Evolutionary conservation across 1,140 invertebrate genomes (phyloP).

Genomic region (Agrypnia vestita): DNA sequence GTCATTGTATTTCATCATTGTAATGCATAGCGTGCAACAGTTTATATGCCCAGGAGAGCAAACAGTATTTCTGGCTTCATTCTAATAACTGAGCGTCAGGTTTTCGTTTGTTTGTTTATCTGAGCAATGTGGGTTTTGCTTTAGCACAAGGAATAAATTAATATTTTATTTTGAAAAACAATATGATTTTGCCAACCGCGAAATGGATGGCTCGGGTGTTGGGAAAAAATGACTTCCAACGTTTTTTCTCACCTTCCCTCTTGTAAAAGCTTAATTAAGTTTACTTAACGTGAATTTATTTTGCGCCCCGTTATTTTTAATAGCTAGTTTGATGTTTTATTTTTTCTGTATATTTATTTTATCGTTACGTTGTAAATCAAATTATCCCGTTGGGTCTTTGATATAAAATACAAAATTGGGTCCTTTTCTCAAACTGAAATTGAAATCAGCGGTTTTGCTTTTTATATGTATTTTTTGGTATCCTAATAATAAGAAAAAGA

Average conservation of each 20-base stretch:
- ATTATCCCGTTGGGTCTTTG: background rate
- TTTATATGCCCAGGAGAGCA: too few species aligned
- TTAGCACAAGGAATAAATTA: conserved; percentile 17
- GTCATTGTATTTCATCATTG: too few species aligned
- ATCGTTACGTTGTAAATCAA: background rate
- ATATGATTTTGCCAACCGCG: conserved; percentile 14
- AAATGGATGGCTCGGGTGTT: conserved; percentile 26
- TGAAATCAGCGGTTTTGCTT: conserved; percentile 8
- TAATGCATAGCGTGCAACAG: too few species aligned
- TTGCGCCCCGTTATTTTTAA: background rate
- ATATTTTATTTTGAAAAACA: conserved; percentile 40
- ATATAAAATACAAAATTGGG: background rate
- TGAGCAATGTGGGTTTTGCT: background rate
- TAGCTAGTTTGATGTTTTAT: conserved; percentile 12
- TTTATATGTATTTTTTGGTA: background rate
- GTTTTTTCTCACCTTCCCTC: background rate
- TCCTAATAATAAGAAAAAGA: too few species aligned
- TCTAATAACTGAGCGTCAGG: too few species aligned
- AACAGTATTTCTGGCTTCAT: too few species aligned
- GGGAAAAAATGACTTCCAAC: background rate
- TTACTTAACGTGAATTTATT: background rate
- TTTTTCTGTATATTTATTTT: conserved; percentile 13
- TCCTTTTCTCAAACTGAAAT: background rate
- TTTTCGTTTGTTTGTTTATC: background rate
- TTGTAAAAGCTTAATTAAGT: conserved; percentile 14